phyloP scores from a whole-genome alignment of 2,113 vertebrate genomes.

The Saguinus midas region DNA sequence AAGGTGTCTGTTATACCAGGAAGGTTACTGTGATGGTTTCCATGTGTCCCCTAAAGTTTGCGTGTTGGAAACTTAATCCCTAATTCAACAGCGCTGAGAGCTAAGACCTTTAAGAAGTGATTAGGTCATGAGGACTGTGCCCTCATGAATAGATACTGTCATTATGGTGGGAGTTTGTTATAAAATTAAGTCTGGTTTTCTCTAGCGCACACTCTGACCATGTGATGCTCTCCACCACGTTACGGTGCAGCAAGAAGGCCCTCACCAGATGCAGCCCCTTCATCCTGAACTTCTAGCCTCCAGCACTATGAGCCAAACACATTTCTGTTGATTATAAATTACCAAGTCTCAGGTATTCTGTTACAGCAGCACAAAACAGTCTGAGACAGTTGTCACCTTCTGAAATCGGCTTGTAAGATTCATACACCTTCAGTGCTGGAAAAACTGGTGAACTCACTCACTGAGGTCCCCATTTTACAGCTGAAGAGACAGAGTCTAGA shows the following conservation, averaged over 20 bases:
- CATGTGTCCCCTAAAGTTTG: neutral
- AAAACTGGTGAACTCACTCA: neutral
- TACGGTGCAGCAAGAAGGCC: neutral
- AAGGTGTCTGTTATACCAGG: neutral
- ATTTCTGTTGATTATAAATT: neutral
- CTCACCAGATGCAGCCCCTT: neutral
- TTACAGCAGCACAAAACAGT: neutral
- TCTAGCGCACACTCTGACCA: neutral
- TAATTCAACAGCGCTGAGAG: neutral
- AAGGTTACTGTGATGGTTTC: neutral
- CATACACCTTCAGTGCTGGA: neutral
- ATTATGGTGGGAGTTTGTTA: neutral
- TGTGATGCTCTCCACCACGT: neutral
- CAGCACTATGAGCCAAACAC: neutral
- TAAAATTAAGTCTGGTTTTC: neutral
- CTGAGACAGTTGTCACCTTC: neutral
- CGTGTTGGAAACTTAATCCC: neutral
- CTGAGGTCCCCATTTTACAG: neutral
- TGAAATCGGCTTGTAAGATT: neutral
- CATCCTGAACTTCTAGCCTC: neutral
- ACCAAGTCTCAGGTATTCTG: neutral
- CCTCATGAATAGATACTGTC: neutral
- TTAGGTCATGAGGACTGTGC: neutral
- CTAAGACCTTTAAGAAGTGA: neutral
- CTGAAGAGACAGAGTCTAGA: neutral